Percentiles rank a stretch among this genome's conserved stretches.
These are phyloP conservation scores for Hestina assimilis DNA, from an alignment of 1,140 invertebrate species.

Conservation along the genomic window DNA sequence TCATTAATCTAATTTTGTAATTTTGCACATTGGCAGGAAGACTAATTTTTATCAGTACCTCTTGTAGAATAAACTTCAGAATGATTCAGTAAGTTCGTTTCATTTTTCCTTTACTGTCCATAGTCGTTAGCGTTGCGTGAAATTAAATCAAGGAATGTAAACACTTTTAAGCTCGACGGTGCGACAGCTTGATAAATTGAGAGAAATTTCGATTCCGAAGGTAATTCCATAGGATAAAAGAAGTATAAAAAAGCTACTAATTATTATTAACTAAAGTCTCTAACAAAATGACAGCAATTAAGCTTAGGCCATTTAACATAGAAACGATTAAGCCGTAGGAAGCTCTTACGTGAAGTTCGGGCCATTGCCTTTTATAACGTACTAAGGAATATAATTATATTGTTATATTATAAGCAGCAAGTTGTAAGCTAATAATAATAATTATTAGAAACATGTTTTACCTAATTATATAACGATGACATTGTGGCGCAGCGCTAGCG, in stretches of 20 bases:
- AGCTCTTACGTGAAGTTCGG: too few relatives aligned
- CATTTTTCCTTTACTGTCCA: constrained; percentile 3
- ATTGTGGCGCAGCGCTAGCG: too few relatives aligned
- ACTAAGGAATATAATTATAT: too few relatives aligned
- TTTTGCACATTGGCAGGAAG: not conserved
- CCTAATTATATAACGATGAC: too few relatives aligned
- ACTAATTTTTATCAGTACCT: not conserved
- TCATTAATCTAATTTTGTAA: too few relatives aligned
- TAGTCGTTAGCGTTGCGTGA: constrained; percentile 20
- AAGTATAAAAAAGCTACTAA: not conserved
- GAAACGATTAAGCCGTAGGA: too few relatives aligned
- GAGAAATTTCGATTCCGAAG: constrained; percentile 1
- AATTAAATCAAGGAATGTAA: constrained; percentile 26
- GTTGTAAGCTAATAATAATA: too few relatives aligned
- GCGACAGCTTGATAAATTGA: constrained; percentile 9
- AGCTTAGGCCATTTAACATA: too few relatives aligned
- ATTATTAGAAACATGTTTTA: too few relatives aligned
- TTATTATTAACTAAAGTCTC: not conserved
- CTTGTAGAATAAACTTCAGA: not conserved
- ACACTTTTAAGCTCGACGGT: constrained; percentile 16
- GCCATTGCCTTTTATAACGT: too few relatives aligned
- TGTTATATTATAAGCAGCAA: too few relatives aligned
- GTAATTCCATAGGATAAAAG: not conserved
- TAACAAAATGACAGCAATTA: not conserved
- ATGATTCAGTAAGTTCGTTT: not conserved